Evolutionary conservation across 1,140 invertebrate species (phyloP), one percentile per base, ranked within the genome.

Genomic region (Bactericera cockerelli): DNA sequence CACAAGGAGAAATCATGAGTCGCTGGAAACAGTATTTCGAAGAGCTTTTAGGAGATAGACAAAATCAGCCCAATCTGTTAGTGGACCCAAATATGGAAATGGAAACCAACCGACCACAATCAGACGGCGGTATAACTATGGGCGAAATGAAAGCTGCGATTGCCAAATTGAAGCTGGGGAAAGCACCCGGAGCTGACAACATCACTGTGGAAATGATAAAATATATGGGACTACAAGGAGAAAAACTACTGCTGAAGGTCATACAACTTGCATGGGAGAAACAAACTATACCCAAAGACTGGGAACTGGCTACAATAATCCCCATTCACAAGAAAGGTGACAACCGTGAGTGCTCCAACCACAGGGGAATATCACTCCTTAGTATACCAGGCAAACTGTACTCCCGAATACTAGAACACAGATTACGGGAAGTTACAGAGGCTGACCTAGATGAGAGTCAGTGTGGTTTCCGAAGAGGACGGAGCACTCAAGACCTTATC

Each of bases 251-350:
- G 19, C 22, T 49, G 4, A 49, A 49, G n/a, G 42, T 49, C 22
- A 10, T 49, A 49, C 4, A 49, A 6, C 42, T 49, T 4, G 4
- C 42, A 6, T 49, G 42, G 42, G 22, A 49, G n/a, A 16, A 49
- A 6, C 3, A 16, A 16, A 14, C 61, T 14, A 57, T 65, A 28
- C 66, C 64, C 33, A 39, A 58, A 13, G 59, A 67, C 11, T 67
- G 64, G 65, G 66, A 61, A 36, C 42, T 22, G n/a, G 62, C 58
- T 13, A 58, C 65, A 54, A 63, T 67, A 11, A 25, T 49, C 11
- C 64, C 66, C 13, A 61, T 69, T 21, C 60, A 65, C 49, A 68
- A 67, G 55, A 69, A 69, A 61, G 64, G 65, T 2, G 64, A 67
- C 24, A 64, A 61, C 21, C 26, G 42, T 16, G 55, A 62, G 10